These are phyloP conservation scores for Microcebus griseorufus DNA, from an alignment of 2,113 vertebrate genomes.

Conservation along the genomic window DNA sequence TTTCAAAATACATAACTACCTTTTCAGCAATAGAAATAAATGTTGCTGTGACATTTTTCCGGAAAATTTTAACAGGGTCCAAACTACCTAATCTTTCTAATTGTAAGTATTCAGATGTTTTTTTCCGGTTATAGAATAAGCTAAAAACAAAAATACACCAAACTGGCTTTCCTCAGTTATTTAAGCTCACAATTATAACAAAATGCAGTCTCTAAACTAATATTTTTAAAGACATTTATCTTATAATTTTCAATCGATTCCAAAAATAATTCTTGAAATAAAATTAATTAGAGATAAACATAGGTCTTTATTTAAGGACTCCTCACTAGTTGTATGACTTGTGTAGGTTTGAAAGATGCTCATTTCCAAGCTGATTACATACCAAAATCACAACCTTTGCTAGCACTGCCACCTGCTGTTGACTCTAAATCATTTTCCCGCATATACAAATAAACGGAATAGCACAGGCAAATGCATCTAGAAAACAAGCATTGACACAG, in stretches of 20 bases:
- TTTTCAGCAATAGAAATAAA: slow-evolving; percentile 40
- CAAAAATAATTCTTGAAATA: slow-evolving; percentile 42
- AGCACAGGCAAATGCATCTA: neutral
- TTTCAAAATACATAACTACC: neutral
- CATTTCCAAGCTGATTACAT: rapidly evolving
- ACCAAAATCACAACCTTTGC: slow-evolving; percentile 61
- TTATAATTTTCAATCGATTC: slow-evolving; percentile 24
- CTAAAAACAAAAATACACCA: neutral
- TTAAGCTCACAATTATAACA: neutral
- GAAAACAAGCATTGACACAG: neutral
- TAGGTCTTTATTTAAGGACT: slow-evolving; percentile 33
- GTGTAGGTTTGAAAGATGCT: neutral
- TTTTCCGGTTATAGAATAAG: neutral
- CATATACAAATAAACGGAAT: neutral
- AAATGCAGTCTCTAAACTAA: slow-evolving; percentile 4
- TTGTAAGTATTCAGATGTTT: neutral
- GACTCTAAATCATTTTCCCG: slow-evolving; percentile 43
- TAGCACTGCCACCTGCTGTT: slow-evolving; percentile 82
- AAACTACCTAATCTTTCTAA: neutral
- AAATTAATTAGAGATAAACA: slow-evolving; percentile 40
- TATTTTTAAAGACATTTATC: slow-evolving; percentile 20
- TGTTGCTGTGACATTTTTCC: neutral
- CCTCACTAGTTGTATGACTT: neutral
- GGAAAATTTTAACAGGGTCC: slow-evolving; percentile 23
- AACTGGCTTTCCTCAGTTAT: neutral